Evolutionary conservation across 2,888 invertebrate genomes (phyloP), one percentile per base, ranked within the genome.

Genomic region (Euphydryas editha): DNA sequence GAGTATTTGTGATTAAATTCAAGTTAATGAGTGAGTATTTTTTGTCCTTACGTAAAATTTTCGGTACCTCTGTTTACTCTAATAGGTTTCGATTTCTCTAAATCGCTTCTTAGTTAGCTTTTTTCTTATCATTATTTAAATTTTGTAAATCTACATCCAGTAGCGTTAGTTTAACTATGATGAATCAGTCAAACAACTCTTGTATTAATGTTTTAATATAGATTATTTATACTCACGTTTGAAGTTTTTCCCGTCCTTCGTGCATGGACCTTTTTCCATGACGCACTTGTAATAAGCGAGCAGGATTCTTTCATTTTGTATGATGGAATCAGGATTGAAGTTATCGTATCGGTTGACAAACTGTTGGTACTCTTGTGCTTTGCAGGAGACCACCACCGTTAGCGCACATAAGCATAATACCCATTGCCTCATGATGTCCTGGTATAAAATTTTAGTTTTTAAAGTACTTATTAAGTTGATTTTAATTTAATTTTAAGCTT

Each of bases 181-280:
- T 30, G 30, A 30, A 30, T 30, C 30, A 30, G 30, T 30, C 21
- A 51, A 51, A 15, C 7, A n/a, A n/a, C 6, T n/a, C 42, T n/a
- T 44, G 2, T 15, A 15, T 44, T 20, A 10, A 47, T 13, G 24
- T 17, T 1, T n/a, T 10, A 37, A 24, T 44, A 39, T 13, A 61
- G 44, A 60, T 20, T 24, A 62, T 18, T 59, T 21, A 44, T 39
- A 82, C 92, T 86, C 73, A 92, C 92, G 86, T 82, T 92, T 92
- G 58, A 92, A 92, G 65, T 87, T 90, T 75, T 87, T 90, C 21
- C 92, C 92, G 51, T 92, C 92, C 63, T 90, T 91, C 7, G 90
- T 92, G 68, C 92, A 92, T 1, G 92, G 92, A 39, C 92, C 92
- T 51, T 88, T 92, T 62, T 92, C 92, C 92, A 92, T 92, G 56